Conservation (phyloP, 2,797 vertebrate species). For the Harpagifer antarcticus region DNA sequence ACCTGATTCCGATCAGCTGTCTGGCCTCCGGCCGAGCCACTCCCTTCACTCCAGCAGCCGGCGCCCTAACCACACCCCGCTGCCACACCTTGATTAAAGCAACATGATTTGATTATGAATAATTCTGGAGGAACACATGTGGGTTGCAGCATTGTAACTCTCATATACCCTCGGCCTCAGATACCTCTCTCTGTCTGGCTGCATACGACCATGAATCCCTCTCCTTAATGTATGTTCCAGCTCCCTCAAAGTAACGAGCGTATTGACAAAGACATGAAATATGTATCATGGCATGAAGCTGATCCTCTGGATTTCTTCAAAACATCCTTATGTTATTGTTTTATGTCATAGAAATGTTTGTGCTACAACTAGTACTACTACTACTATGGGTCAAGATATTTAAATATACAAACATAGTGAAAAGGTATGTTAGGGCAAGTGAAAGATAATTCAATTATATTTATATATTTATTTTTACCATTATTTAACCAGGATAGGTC, state of each 20-base stretch:
- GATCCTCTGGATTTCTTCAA: conserved; percentile 55
- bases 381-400: neutral
- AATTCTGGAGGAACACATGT: conserved; percentile 43
- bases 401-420: conserved; percentile 18
- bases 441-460: neutral
- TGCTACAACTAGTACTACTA: conserved; percentile 33
- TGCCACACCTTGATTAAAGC: conserved; percentile 47
- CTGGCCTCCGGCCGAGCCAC: too few relatives aligned
- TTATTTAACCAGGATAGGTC: too few relatives aligned
- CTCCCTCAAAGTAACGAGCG: conserved; percentile 43
- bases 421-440: conserved; percentile 8
- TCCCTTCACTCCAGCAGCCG: too few relatives aligned
- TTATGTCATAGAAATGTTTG: conserved; percentile 17
- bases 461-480: too few relatives aligned
- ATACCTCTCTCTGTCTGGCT: conserved; percentile 18
- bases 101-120: conserved; percentile 38
- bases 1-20: too few relatives aligned
- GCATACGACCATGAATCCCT: conserved; percentile 49
- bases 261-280: conserved; percentile 53
- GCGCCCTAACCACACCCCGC: too few relatives aligned
- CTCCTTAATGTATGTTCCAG: conserved; percentile 46
- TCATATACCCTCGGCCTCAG: conserved; percentile 21
- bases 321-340: conserved; percentile 23
- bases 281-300: conserved; percentile 43
- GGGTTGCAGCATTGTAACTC: conserved; percentile 46